Conservation (phyloP, 2,888 invertebrate genomes). For the Rhyacophila evoluta region DNA sequence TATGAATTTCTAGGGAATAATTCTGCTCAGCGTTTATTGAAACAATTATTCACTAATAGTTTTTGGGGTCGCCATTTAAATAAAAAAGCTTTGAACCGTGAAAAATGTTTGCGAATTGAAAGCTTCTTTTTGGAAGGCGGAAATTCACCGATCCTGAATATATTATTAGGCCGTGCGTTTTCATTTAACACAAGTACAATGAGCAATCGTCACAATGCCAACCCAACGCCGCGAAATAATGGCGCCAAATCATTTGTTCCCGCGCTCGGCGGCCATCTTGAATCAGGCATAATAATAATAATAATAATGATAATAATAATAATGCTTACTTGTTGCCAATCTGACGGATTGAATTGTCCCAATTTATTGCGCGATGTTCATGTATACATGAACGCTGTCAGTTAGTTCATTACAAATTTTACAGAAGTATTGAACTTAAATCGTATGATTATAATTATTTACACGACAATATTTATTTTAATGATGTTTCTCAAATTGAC, state of each 20-base stretch:
- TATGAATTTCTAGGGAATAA: no score
- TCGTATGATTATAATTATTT: no score
- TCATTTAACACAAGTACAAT: conserved; percentile 15
- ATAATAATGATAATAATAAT: conserved; percentile 17
- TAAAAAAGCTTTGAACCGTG: no score
- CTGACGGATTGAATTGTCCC: conserved; percentile 7
- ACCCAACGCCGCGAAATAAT: conserved; percentile 9
- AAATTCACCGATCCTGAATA: conserved; percentile 2
- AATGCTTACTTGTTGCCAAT: conserved; percentile 22
- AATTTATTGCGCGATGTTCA: not conserved
- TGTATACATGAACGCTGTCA: not conserved
- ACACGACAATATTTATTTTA: no score
- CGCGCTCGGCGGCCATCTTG: conserved; percentile 7
- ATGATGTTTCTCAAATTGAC: no score
- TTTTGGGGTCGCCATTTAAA: no score
- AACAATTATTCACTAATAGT: no score
- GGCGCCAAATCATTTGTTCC: conserved; percentile 22
- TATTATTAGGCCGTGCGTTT: conserved; percentile 18
- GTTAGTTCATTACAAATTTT: no score
- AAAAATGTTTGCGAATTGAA: no score
- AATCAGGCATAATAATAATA: not conserved
- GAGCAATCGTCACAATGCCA: conserved; percentile 24
- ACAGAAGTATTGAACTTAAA: no score
- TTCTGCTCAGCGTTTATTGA: no score
- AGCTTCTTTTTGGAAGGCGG: not conserved